These are phyloP conservation scores for Eufriesea mexicana DNA, from an alignment of 1,140 invertebrate species.

Conservation along the genomic window DNA sequence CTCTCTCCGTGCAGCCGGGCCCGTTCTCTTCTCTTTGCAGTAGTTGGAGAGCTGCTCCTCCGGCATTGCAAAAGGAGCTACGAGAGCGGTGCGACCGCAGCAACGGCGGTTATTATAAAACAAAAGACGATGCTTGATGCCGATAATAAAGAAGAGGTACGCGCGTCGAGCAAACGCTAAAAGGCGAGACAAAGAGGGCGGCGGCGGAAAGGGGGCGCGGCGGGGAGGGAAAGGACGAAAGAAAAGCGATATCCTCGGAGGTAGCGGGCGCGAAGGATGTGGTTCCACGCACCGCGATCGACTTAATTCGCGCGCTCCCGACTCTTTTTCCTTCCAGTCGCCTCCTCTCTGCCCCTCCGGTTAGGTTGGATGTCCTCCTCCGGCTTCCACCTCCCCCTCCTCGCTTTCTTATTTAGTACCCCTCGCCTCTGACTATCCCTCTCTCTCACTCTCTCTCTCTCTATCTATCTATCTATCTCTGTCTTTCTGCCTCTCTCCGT, in stretches of 20 bases:
- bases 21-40: conserved; percentile 5
- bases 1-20: neutral
- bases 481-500: too few species aligned
- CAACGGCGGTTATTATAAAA: conserved; percentile 80
- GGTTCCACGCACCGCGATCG: conserved; percentile 81
- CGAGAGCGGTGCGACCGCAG: conserved; percentile 75
- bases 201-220: neutral
- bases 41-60: conserved; percentile 46
- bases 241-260: conserved; percentile 77
- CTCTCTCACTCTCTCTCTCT: neutral
- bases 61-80: conserved; percentile 71
- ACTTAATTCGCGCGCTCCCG: conserved; percentile 80
- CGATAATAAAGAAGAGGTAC: conserved; percentile 80
- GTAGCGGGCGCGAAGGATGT: conserved; percentile 80
- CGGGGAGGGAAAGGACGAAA: conserved; percentile 60
- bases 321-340: conserved; percentile 73
- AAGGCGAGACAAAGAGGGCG: conserved; percentile 56
- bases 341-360: conserved; percentile 44
- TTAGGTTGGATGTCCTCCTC: conserved; percentile 64
- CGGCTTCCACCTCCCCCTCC: conserved; percentile 37
- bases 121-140: conserved; percentile 79
- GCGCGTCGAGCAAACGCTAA: conserved; percentile 60
- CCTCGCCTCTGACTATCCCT: conserved; percentile 29
- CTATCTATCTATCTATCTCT: too few species aligned
- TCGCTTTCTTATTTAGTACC: conserved; percentile 68